Evolutionary conservation across 2,797 vertebrate genomes (phyloP).

Genomic region (Mastacembelus armatus): DNA sequence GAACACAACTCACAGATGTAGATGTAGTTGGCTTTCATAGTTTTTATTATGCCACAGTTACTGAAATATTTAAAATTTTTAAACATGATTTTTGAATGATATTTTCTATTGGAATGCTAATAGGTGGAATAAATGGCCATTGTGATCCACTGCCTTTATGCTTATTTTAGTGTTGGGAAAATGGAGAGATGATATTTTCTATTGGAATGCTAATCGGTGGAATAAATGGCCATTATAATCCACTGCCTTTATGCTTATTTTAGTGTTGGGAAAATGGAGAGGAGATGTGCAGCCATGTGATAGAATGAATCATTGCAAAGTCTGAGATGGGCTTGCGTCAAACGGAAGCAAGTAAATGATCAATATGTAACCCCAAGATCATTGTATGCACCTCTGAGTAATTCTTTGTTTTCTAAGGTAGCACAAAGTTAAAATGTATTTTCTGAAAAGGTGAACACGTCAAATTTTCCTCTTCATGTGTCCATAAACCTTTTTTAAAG

Average conservation of each 20-base stretch:
- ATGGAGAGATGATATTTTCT: slow-evolving; percentile 8
- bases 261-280: slow-evolving; percentile 9
- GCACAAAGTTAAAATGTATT: slow-evolving; percentile 20
- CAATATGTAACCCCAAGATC: slow-evolving; percentile 31
- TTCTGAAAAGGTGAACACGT: slow-evolving; percentile 19
- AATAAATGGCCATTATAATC: neutral
- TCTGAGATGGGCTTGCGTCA: slow-evolving; percentile 34
- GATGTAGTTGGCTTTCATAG: neutral
- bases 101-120: neutral
- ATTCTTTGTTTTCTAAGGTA: slow-evolving; percentile 22
- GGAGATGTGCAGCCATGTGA: neutral
- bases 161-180: slow-evolving; percentile 17
- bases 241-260: slow-evolving; percentile 16
- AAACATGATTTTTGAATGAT: neutral
- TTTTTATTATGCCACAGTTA: slow-evolving; percentile 1
- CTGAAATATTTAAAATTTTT: neutral
- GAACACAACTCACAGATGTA: neutral
- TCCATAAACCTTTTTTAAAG: neutral
- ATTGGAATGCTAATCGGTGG: neutral
- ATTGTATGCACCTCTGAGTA: slow-evolving; percentile 47
- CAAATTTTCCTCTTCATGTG: slow-evolving; percentile 14
- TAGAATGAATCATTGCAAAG: slow-evolving; percentile 44
- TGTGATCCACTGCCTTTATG: neutral
- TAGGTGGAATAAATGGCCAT: neutral
- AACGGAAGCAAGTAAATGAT: slow-evolving; percentile 37